phyloP scores from a whole-genome alignment of 2,888 invertebrate species.

The Rhingia campestris region DNA sequence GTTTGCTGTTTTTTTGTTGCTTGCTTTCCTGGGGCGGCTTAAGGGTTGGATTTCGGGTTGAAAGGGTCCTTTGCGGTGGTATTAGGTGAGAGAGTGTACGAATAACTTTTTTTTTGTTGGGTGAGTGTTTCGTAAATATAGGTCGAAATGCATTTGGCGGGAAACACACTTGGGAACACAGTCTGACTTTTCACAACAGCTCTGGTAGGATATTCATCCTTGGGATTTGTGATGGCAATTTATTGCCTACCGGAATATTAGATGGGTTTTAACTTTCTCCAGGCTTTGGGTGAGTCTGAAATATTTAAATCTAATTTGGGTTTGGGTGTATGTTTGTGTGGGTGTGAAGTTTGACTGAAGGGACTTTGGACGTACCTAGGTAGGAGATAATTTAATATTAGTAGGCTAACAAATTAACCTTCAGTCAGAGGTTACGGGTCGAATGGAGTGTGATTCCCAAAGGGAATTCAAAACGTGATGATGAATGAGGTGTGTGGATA shows the following conservation, averaged over 20 bases:
- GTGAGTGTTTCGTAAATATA: slow-evolving; percentile 10
- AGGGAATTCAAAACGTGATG: neutral
- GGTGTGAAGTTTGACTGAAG: neutral
- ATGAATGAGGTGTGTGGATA: neutral
- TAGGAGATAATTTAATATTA: slow-evolving; percentile 44
- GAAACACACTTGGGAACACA: neutral
- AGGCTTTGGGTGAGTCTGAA: slow-evolving; percentile 33
- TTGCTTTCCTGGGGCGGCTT: slow-evolving; percentile 18
- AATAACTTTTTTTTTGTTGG: slow-evolving; percentile 10
- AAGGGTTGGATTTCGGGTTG: slow-evolving; percentile 35
- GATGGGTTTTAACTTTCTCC: slow-evolving; percentile 38
- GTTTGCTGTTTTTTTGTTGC: slow-evolving; percentile 9
- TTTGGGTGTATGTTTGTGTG: slow-evolving; percentile 1
- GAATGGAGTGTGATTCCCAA: neutral
- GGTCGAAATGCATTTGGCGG: slow-evolving; percentile 63
- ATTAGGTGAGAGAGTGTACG: slow-evolving; percentile 17
- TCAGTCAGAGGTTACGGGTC: neutral
- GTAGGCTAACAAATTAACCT: slow-evolving; percentile 11
- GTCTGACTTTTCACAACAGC: slow-evolving; percentile 15
- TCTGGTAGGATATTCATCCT: slow-evolving; percentile 29
- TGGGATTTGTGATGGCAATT: slow-evolving; percentile 60
- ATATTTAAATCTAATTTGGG: slow-evolving; percentile 54
- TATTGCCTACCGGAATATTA: slow-evolving; percentile 60
- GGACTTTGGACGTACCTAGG: slow-evolving; percentile 3
- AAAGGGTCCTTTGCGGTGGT: slow-evolving; percentile 61